These are phyloP conservation scores for Rostratula benghalensis DNA, from an alignment of 2,113 vertebrate species.

Conservation along the genomic window DNA sequence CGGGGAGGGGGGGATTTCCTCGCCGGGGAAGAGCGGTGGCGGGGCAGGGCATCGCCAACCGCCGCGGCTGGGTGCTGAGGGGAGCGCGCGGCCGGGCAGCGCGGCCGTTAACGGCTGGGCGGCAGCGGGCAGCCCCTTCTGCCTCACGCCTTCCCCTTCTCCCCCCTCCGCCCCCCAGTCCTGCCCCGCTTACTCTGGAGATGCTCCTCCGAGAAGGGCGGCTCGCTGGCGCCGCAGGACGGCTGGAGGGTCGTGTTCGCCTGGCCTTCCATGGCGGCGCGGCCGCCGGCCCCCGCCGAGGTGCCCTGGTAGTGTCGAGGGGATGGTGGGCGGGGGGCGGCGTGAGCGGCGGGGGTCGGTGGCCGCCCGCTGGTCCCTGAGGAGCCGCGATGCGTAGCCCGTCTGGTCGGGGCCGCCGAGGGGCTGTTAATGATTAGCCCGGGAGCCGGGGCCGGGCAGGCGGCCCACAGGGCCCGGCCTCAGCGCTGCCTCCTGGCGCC, in stretches of 20 bases:
- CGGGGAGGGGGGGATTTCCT: background rate
- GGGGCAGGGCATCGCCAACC: background rate
- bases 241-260: background rate
- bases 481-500: background rate
- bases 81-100: background rate
- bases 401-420: background rate
- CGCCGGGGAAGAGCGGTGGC: background rate
- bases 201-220: constrained; percentile 40
- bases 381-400: background rate
- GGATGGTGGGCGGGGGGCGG: background rate
- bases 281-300: background rate
- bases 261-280: background rate
- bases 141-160: no score
- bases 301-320: background rate
- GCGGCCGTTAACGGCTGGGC: background rate
- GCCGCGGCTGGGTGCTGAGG: background rate
- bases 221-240: background rate
- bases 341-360: no score
- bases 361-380: background rate
- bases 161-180: background rate
- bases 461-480: background rate
- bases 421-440: constrained; percentile 12
- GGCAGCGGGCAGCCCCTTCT: background rate
- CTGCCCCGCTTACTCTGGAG: constrained; percentile 32
- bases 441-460: background rate